These are phyloP conservation scores for Fulica atra DNA, from an alignment of 2,113 vertebrate species.

Conservation along the genomic window DNA sequence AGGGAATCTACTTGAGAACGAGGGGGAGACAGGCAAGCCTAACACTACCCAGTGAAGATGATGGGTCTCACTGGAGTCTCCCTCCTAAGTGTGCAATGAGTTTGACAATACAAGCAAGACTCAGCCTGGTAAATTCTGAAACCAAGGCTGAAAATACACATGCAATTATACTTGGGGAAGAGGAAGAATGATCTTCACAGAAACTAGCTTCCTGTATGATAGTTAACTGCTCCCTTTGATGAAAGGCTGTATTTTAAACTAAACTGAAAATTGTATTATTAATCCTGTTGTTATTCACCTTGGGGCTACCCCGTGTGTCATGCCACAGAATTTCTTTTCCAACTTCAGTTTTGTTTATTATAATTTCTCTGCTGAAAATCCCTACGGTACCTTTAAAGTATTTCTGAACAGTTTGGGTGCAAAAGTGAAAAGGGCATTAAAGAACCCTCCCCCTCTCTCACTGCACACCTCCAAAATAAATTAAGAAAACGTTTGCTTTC, in stretches of 20 bases:
- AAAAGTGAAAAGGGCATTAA: neutral
- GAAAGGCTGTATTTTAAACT: neutral
- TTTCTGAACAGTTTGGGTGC: neutral
- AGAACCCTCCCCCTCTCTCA: neutral
- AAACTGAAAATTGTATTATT: neutral
- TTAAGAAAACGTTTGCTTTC: slow-evolving; percentile 6
- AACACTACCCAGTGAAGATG: neutral
- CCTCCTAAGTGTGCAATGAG: neutral
- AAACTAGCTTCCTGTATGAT: neutral
- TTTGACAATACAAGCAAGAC: neutral
- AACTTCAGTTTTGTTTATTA: neutral
- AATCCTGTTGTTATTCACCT: neutral
- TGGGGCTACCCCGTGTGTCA: neutral
- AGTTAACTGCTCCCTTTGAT: neutral
- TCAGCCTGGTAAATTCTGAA: neutral
- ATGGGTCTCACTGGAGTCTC: neutral
- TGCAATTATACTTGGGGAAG: neutral
- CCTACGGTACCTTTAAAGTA: neutral
- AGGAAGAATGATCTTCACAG: neutral
- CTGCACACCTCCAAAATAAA: slow-evolving; percentile 46
- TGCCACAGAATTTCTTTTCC: neutral
- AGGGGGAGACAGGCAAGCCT: neutral
- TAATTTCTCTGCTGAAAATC: neutral
- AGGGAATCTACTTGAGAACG: neutral
- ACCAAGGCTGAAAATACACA: neutral